Conservation (phyloP, 1,140 invertebrate genomes). For the Cyrtorhinus lividipennis region DNA sequence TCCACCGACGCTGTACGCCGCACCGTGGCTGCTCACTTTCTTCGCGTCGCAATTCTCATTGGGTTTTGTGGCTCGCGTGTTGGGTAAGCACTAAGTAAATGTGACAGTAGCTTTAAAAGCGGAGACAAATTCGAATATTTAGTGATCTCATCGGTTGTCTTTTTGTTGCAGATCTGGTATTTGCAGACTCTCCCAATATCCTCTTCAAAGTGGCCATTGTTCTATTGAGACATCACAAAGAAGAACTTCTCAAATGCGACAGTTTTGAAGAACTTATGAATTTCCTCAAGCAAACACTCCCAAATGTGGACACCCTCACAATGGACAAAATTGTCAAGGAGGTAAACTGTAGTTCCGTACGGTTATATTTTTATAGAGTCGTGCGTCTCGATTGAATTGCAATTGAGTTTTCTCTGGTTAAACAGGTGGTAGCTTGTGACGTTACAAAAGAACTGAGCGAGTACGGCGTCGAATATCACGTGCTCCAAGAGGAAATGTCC, state of each 20-base stretch:
- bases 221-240: conserved; percentile 67
- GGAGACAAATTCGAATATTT: neutral
- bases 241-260: conserved; percentile 64
- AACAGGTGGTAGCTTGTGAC: conserved; percentile 60
- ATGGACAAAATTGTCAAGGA: conserved; percentile 58
- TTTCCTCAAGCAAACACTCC: conserved; percentile 63
- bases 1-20: conserved; percentile 81
- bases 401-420: conserved; percentile 24
- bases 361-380: too few species aligned
- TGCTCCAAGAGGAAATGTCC: conserved; percentile 80
- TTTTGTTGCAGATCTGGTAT: conserved; percentile 61
- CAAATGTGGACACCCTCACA: conserved; percentile 40
- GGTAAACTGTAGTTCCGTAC: too few species aligned
- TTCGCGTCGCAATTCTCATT: conserved; percentile 93
- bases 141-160: conserved; percentile 8
- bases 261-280: conserved; percentile 89
- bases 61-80: conserved; percentile 86
- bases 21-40: conserved; percentile 88
- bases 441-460: conserved; percentile 70
- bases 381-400: too few species aligned
- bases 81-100: conserved; percentile 46
- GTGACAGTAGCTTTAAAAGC: neutral
- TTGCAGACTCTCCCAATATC: conserved; percentile 72
- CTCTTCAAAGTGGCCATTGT: conserved; percentile 79
- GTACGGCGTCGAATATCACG: conserved; percentile 89